Percentiles rank a stretch among this genome's conserved stretches.
Conservation (phyloP, 2,113 vertebrate species). For the Theristicus caerulescens region DNA sequence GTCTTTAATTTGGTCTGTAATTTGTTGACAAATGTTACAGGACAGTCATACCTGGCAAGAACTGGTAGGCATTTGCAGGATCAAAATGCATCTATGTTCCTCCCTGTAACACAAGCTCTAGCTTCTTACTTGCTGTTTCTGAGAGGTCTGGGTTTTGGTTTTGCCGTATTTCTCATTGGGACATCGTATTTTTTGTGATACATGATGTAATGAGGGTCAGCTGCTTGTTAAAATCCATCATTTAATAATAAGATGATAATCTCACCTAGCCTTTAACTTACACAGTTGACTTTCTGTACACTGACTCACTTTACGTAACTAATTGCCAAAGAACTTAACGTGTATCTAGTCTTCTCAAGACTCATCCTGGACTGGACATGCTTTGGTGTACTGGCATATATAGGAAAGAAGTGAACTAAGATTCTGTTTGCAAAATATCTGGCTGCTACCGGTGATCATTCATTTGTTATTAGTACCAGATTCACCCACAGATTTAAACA, state of each 20-base stretch:
- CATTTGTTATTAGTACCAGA: neutral
- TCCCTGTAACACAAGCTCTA: neutral
- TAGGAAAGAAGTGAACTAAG: neutral
- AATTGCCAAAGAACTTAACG: neutral
- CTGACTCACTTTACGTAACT: neutral
- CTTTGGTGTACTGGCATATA: neutral
- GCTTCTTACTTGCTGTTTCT: neutral
- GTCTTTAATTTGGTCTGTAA: neutral
- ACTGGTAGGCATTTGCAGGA: neutral
- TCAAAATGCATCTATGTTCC: neutral
- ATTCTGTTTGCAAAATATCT: neutral
- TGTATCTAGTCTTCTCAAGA: neutral
- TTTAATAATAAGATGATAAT: neutral
- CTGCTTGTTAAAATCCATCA: neutral
- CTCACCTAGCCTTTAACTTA: neutral
- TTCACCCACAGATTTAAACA: neutral
- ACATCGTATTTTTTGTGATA: neutral
- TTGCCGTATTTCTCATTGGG: neutral
- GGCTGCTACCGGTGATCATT: neutral
- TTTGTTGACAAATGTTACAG: neutral
- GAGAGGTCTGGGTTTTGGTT: neutral
- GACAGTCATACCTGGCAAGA: neutral
- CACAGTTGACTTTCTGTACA: neutral
- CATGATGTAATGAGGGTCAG: neutral
- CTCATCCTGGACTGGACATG: neutral